Evolutionary conservation across 2,113 vertebrate species (phyloP).

Genomic region (Eolophus roseicapilla): DNA sequence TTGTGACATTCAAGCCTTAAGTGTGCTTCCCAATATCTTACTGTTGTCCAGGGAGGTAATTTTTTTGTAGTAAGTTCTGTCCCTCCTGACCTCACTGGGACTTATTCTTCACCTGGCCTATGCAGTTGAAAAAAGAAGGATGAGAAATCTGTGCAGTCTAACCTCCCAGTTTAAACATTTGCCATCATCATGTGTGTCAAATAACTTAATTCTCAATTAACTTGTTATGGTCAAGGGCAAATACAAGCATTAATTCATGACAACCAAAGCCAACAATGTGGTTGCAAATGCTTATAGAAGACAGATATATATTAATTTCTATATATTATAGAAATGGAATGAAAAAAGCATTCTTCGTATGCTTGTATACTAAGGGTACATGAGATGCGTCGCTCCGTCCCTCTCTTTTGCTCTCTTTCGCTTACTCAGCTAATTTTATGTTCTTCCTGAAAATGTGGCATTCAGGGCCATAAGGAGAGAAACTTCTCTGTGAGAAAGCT

Average conservation of each 20-base stretch:
- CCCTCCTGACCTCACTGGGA: background rate
- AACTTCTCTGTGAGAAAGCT: background rate
- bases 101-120: background rate
- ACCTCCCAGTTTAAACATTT: background rate
- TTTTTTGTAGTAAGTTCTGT: background rate
- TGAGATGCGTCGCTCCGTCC: background rate
- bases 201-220: background rate
- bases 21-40: background rate
- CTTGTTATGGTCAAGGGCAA: background rate
- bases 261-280: background rate
- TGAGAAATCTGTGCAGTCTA: background rate
- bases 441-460: background rate
- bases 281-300: background rate
- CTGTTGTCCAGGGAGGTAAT: background rate
- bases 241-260: background rate
- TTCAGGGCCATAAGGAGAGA: background rate
- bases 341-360: background rate
- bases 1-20: background rate
- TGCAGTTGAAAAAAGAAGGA: background rate
- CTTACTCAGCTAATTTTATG: background rate
- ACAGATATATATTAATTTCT: background rate
- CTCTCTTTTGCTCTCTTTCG: background rate
- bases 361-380: background rate
- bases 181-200: accelerated
- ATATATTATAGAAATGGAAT: background rate